A percentile compares a stretch with the other conserved stretches of the same genome.
phyloP scores from a whole-genome alignment of 1,140 invertebrate genomes.

The Sycophila sp. region DNA sequence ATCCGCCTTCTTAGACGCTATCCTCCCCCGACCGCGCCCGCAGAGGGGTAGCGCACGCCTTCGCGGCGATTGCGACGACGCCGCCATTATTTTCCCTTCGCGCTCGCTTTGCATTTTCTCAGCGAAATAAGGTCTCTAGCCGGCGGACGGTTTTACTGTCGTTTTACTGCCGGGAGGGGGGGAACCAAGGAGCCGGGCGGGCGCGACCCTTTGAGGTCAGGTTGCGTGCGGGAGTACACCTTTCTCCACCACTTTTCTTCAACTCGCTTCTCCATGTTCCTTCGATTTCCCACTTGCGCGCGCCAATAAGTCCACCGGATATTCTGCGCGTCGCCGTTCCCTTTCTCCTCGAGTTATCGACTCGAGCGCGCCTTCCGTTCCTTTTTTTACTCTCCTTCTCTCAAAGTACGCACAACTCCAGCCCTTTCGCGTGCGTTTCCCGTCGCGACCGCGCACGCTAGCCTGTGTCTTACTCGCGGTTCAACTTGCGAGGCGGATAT shows the following conservation, averaged over 20 bases:
- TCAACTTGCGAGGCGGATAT: no score
- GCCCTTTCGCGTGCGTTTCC: no score
- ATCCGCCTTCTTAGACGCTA: conserved; percentile 20
- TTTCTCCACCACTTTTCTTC: neutral
- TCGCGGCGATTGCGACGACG: conserved; percentile 30
- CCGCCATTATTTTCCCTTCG: conserved; percentile 51
- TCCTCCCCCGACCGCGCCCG: neutral
- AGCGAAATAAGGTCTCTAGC: conserved; percentile 44
- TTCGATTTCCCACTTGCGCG: neutral
- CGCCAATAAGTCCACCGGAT: neutral
- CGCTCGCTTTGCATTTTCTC: conserved; percentile 47
- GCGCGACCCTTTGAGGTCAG: conserved; percentile 39
- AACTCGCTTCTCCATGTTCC: no score
- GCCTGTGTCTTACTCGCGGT: no score
- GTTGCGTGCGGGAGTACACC: neutral
- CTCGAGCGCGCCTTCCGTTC: neutral
- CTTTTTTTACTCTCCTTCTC: no score
- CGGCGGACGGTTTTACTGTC: conserved; percentile 42
- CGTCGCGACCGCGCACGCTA: neutral
- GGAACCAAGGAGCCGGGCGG: neutral
- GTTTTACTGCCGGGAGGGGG: conserved; percentile 41
- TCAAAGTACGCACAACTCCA: no score
- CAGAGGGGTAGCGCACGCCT: neutral
- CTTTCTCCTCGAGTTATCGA: neutral
- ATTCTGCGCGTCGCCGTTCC: neutral